A percentile compares a stretch with the other conserved stretches of the same genome.
Evolutionary conservation across 2,797 vertebrate species (phyloP).

Genomic region (Argyrosomus regius): DNA sequence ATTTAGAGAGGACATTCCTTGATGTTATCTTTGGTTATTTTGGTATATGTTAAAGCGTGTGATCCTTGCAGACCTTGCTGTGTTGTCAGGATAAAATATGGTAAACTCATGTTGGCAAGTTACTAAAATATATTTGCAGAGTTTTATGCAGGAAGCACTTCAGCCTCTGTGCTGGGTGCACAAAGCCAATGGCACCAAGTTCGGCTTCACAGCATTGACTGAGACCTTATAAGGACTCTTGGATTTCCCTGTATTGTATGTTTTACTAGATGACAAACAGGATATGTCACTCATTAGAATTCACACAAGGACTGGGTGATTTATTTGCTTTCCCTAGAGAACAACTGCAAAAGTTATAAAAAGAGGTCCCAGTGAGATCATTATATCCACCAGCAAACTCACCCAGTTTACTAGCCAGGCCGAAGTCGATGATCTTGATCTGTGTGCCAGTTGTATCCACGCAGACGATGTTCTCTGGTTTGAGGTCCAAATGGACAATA

Average conservation of each 20-base stretch:
- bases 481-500: constrained; percentile 90
- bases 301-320: not conserved
- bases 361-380: not conserved
- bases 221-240: constrained; percentile 13
- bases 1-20: constrained; percentile 30
- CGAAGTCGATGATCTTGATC: constrained; percentile 93
- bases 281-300: not conserved
- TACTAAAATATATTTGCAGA: too few relatives aligned
- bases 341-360: not conserved
- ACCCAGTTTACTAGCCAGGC: constrained; percentile 89
- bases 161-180: not conserved
- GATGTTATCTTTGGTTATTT: constrained; percentile 30
- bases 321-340: not conserved
- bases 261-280: constrained; percentile 7
- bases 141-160: constrained; percentile 8
- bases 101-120: not conserved
- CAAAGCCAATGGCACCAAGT: not conserved
- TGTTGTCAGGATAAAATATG: not conserved
- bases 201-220: not conserved
- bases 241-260: not conserved
- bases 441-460: constrained; percentile 82
- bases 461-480: constrained; percentile 93
- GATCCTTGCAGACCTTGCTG: not conserved
- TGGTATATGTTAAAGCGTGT: constrained; percentile 4
- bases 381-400: constrained; percentile 47